Evolutionary conservation across 2,113 vertebrate genomes (phyloP).

Genomic region (Cynocephalus volans): DNA sequence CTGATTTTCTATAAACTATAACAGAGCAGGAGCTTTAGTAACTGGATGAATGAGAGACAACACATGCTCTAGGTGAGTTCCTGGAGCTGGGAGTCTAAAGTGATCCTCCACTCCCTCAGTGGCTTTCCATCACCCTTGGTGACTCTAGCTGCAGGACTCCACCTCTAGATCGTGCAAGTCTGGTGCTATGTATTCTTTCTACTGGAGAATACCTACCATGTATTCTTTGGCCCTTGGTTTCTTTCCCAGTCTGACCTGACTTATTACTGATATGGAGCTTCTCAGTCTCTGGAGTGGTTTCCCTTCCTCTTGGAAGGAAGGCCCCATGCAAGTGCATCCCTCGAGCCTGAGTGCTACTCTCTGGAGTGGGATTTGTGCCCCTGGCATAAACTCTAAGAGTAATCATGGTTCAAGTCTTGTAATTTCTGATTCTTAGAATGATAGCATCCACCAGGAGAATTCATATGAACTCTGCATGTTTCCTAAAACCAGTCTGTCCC

Average conservation of each 20-base stretch:
- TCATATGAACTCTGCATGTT: neutral
- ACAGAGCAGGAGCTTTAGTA: neutral
- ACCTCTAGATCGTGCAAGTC: neutral
- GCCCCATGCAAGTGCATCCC: accelerated
- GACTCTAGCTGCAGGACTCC: neutral
- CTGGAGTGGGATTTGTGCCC: neutral
- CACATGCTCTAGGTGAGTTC: neutral
- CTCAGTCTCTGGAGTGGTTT: neutral
- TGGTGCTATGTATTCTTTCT: neutral
- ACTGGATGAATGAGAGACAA: neutral
- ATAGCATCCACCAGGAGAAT: neutral
- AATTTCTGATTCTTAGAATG: neutral
- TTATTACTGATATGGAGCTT: neutral
- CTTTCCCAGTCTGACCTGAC: neutral
- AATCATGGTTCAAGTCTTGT: neutral
- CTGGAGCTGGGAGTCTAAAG: neutral
- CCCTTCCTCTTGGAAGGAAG: neutral
- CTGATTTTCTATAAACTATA: neutral
- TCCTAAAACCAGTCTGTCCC: neutral
- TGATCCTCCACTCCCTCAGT: neutral
- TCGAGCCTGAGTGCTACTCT: neutral
- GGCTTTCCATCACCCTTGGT: neutral
- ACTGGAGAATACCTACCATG: neutral
- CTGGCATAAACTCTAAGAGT: too few relatives aligned
- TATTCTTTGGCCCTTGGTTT: neutral